These are phyloP conservation scores for Brachionus manjavacas DNA, from an alignment of 1,140 invertebrate genomes.

Conservation along the genomic window DNA sequence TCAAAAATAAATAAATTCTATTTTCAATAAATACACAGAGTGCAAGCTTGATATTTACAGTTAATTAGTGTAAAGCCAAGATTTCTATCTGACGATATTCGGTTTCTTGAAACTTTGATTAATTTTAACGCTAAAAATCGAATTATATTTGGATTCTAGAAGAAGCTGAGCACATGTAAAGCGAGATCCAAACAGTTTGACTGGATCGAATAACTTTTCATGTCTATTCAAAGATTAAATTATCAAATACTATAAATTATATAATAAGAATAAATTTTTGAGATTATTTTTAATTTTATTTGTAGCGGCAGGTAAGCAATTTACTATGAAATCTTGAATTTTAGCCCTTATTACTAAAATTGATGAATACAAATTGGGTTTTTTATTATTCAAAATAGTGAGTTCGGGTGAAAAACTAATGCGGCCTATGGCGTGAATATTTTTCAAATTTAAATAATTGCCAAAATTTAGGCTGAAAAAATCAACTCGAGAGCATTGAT, in stretches of 20 bases:
- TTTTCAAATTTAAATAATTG: neutral
- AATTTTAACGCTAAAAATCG: neutral
- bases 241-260: neutral
- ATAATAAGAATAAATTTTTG: neutral
- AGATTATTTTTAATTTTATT: neutral
- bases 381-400: neutral
- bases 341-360: neutral
- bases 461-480: neutral
- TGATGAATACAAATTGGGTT: neutral
- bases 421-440: neutral
- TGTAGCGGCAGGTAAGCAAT: neutral
- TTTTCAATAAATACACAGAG: neutral
- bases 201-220: neutral
- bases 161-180: neutral
- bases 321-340: neutral
- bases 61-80: conserved; percentile 11
- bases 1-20: neutral
- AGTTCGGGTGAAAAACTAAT: neutral
- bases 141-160: neutral
- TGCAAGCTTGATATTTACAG: neutral
- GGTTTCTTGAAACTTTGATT: neutral
- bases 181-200: neutral
- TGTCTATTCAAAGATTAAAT: neutral
- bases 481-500: neutral
- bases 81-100: conserved; percentile 16